Percentiles rank a stretch among this genome's conserved stretches.
phyloP scores from a whole-genome alignment of 1,140 invertebrate genomes.

The Dysdera silvatica region DNA sequence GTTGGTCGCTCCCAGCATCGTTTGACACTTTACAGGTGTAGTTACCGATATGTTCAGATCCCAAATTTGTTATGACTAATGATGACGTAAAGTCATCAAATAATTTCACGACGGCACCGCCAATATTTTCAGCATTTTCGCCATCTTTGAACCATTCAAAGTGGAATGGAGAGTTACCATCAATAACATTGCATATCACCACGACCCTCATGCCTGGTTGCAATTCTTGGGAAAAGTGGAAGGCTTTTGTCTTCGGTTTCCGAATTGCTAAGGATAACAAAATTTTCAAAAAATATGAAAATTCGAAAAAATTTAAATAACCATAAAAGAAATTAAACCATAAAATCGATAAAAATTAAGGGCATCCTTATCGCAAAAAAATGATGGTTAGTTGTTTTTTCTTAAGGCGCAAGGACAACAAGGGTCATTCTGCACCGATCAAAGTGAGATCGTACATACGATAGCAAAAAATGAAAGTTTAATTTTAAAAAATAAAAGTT shows the following conservation, averaged over 20 bases:
- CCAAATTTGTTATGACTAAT: neutral
- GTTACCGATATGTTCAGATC: neutral
- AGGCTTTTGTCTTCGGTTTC: neutral
- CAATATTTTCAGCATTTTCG: neutral
- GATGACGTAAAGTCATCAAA: neutral
- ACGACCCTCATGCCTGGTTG: neutral
- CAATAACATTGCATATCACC: slow-evolving; percentile 11
- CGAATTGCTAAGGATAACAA: too few species aligned
- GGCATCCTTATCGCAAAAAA: too few species aligned
- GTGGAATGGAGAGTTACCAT: slow-evolving; percentile 4
- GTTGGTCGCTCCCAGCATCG: slow-evolving; percentile 3
- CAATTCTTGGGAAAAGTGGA: slow-evolving; percentile 8
- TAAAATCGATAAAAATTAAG: too few species aligned
- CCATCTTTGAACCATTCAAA: slow-evolving; percentile 19
- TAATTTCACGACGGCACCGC: neutral
- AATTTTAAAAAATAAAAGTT: too few species aligned
- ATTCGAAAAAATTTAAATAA: too few species aligned
- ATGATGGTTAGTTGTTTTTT: too few species aligned
- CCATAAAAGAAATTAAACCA: too few species aligned
- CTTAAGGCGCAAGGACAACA: too few species aligned
- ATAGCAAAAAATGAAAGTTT: too few species aligned
- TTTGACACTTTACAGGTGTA: slow-evolving; percentile 1
- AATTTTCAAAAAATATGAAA: too few species aligned
- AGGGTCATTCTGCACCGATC: too few species aligned
- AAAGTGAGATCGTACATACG: too few species aligned